Evolutionary conservation across 2,797 vertebrate genomes (phyloP).

Genomic region (Geotrypetes seraphini): DNA sequence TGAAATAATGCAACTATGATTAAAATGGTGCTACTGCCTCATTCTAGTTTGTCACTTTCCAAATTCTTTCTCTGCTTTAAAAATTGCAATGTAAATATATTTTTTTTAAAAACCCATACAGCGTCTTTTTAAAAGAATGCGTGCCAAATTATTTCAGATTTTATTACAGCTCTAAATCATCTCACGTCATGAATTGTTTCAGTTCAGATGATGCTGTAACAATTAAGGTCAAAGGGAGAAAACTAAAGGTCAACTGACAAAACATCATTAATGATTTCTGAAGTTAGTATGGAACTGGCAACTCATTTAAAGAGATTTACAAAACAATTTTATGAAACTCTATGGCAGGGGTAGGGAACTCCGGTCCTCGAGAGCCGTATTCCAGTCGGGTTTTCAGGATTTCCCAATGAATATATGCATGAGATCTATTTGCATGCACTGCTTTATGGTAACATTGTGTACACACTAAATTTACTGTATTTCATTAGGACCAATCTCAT

Average conservation of each 20-base stretch:
- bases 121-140: slow-evolving; percentile 3
- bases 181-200: not conserved
- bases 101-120: too few relatives aligned
- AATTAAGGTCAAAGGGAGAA: not conserved
- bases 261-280: not conserved
- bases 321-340: too few relatives aligned
- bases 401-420: too few relatives aligned
- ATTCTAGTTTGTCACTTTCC: slow-evolving; percentile 23
- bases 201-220: too few relatives aligned
- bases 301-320: not conserved
- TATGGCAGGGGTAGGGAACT: too few relatives aligned
- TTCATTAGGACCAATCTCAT: too few relatives aligned
- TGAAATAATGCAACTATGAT: slow-evolving; percentile 35
- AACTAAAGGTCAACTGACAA: not conserved
- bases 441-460: too few relatives aligned
- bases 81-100: not conserved
- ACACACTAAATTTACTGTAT: too few relatives aligned
- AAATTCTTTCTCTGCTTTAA: not conserved
- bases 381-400: too few relatives aligned
- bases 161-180: not conserved
- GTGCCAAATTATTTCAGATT: fast-evolving
- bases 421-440: too few relatives aligned
- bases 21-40: slow-evolving; percentile 13
- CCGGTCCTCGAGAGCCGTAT: too few relatives aligned
- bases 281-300: not conserved